Base-by-base conservation (phyloP, 2,797 vertebrate species). In the Enteromius paludinosus region DNA sequence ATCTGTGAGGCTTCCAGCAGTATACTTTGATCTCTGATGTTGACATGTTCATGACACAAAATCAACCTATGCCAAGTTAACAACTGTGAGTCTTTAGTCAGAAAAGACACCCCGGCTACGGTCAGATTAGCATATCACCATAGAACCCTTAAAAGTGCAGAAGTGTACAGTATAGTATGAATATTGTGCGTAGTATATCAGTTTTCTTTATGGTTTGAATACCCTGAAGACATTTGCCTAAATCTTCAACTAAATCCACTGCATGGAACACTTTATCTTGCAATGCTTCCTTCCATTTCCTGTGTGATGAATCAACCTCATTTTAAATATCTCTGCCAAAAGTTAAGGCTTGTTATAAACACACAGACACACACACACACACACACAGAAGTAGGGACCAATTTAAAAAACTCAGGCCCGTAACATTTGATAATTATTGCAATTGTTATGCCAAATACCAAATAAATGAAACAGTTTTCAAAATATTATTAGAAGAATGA, bases 1-100 rank as follows among this genome's bases (percentile, higher is more conserved):
- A 89, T 92, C 89, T 91, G 85, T 87, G 86, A 89, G 87, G 91
- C 89, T 92, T 92, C 88, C 81, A 88, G 87, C 87, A 86, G 87
- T 56, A 82, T 73, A 87, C 92, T 94, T 93, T 93, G 91, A 95
- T 94, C 91, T 91, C 86, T 77, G 83, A 86, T 86, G 89, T 90
- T 90, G 92, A 90, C 92, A 91, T 85, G 84, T 91, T 88, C 86
- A 71, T 82, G 86, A 89, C 86, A 86, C 87, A 83, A 85, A 68
- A 45, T 68, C 15, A 87, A 85, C 82, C 84, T 82, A 64, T 84
- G 85, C 86, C 87, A 88, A 89, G 81, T 88, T 90, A 91, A 92
- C 87, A 85, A 88, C 76, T 91, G 89, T 87, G 91, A 79, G 73
- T 74, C 82, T 89, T 52, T 1, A 41, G 23, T 72, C 20, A 35